Conservation (phyloP, 2,888 invertebrate species). For the Nemapogon koenigi region DNA sequence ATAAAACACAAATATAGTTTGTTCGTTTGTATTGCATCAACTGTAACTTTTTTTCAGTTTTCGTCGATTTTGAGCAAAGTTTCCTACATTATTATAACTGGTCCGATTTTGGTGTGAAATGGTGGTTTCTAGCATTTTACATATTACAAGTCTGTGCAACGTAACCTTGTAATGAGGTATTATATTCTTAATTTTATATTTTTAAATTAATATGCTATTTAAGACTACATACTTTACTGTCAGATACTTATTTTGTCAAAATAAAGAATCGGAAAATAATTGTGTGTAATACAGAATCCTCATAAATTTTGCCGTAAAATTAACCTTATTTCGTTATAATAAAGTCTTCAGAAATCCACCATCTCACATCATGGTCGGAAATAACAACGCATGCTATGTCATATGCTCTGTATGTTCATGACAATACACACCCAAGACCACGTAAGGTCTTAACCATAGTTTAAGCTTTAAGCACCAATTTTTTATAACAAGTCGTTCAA, state of each 20-base stretch:
- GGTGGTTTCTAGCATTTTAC: constrained; percentile 21
- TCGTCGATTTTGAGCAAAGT: constrained; percentile 63
- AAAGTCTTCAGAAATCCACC: constrained; percentile 17
- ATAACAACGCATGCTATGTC: constrained; percentile 64
- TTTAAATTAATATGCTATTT: too few species aligned
- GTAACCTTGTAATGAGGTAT: not conserved
- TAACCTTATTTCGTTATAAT: too few species aligned
- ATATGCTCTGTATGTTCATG: constrained; percentile 53
- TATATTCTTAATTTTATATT: too few species aligned
- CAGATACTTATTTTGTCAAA: too few species aligned
- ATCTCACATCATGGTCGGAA: constrained; percentile 35
- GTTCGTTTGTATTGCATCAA: constrained; percentile 64
- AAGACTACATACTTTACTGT: too few species aligned
- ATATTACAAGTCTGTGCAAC: too few species aligned
- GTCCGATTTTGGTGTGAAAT: constrained; percentile 35
- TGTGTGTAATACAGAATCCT: too few species aligned
- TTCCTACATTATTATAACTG: constrained; percentile 64
- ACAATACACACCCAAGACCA: constrained; percentile 57
- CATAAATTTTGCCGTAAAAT: too few species aligned
- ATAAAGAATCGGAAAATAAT: too few species aligned
- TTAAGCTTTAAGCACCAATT: constrained; percentile 66
- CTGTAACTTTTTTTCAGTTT: constrained; percentile 63
- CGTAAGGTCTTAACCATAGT: constrained; percentile 17
- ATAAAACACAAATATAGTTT: constrained; percentile 58
- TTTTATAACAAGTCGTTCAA: constrained; percentile 66